These are phyloP conservation scores for Pampus argenteus DNA, from an alignment of 2,797 vertebrate genomes.

Conservation along the genomic window DNA sequence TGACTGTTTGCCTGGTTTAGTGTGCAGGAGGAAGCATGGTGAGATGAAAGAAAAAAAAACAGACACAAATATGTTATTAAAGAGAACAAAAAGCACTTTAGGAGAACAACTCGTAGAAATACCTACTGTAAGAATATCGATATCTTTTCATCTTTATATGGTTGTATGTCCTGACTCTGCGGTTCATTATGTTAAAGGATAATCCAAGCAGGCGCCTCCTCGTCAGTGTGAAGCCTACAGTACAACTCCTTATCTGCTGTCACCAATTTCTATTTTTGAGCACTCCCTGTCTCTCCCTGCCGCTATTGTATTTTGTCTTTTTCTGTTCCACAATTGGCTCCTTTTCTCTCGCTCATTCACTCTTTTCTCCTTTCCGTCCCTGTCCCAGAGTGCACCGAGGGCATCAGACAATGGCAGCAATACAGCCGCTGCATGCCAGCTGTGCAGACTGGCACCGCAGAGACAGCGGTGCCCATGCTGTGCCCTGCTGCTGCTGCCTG, in stretches of 20 bases:
- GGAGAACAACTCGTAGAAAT: constrained; percentile 28
- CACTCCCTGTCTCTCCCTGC: constrained; percentile 66
- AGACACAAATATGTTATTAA: constrained; percentile 9
- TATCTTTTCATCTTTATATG: constrained; percentile 68
- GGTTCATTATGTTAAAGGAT: constrained; percentile 59
- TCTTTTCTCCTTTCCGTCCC: constrained; percentile 58
- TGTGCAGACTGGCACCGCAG: constrained; percentile 70
- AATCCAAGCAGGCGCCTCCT: constrained; percentile 35
- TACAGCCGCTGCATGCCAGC: constrained; percentile 60
- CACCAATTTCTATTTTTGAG: constrained; percentile 51
- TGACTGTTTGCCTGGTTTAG: constrained; percentile 27
- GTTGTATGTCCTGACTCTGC: constrained; percentile 69
- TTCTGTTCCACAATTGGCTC: constrained; percentile 67
- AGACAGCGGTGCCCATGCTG: constrained; percentile 44
- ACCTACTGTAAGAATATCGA: constrained; percentile 74
- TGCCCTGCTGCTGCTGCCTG: constrained; percentile 46
- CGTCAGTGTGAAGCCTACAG: constrained; percentile 34
- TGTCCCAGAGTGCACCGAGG: constrained; percentile 61
- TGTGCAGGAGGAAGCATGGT: not conserved
- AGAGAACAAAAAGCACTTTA: constrained; percentile 6
- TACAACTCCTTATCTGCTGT: constrained; percentile 41
- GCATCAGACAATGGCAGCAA: constrained; percentile 72
- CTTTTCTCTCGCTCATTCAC: constrained; percentile 58
- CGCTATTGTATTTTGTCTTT: constrained; percentile 72
- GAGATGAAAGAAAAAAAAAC: constrained; percentile 13